These are phyloP conservation scores for Sebastes itinus DNA, from an alignment of 2,797 vertebrate species.

Conservation along the genomic window DNA sequence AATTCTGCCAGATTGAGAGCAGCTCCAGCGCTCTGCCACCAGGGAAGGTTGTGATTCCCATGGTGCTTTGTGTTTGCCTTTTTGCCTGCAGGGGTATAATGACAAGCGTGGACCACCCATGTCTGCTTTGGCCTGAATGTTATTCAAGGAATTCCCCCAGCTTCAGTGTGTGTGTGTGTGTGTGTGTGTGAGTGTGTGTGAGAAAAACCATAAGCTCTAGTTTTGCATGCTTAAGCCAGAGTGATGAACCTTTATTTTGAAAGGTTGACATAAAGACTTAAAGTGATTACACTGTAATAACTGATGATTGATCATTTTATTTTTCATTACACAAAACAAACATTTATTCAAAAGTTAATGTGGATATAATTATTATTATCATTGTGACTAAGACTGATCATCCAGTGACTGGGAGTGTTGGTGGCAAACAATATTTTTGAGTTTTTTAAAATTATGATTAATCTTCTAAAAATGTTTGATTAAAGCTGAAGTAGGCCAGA, in stretches of 20 bases:
- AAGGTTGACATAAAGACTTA: constrained; percentile 34
- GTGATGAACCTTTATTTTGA: constrained; percentile 45
- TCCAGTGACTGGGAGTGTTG: not conserved
- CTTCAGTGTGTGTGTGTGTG: constrained; percentile 30
- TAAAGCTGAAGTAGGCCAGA: not conserved
- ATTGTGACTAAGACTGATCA: too few relatives aligned
- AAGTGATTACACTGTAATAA: constrained; percentile 37
- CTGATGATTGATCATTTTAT: constrained; percentile 19
- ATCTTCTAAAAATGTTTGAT: not conserved
- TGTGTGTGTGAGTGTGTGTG: constrained; percentile 20
- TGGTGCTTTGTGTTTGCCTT: constrained; percentile 75
- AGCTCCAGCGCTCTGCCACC: constrained; percentile 49
- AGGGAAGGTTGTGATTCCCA: constrained; percentile 63
- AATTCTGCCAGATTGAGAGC: constrained; percentile 57
- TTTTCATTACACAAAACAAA: constrained; percentile 29
- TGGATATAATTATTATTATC: not conserved
- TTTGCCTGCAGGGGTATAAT: constrained; percentile 74
- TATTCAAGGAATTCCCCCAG: constrained; percentile 69
- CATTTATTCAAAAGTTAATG: constrained; percentile 4
- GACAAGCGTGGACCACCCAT: constrained; percentile 83
- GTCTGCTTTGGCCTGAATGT: constrained; percentile 69
- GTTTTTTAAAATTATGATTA: not conserved
- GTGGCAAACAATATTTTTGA: not conserved
- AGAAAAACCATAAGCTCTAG: constrained; percentile 37
- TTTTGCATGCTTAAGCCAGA: constrained; percentile 51